phyloP scores from a whole-genome alignment of 2,888 invertebrate species.

The Andrena fulva region DNA sequence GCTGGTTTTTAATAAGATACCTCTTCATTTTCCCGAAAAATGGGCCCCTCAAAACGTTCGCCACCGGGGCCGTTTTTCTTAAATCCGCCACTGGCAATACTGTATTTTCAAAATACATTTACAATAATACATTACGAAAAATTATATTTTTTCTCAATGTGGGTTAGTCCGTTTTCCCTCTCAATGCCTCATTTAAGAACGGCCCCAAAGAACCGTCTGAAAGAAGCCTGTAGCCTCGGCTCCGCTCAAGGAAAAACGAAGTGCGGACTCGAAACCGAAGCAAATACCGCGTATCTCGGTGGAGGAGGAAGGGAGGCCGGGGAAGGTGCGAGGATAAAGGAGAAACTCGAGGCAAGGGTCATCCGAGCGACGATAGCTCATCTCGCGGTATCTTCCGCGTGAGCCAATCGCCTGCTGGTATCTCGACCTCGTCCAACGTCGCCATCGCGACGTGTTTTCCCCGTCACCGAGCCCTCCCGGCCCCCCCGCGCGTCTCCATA shows the following conservation, averaged over 20 bases:
- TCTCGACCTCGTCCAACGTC: constrained; percentile 72
- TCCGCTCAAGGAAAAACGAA: too few relatives aligned
- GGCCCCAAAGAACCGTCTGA: too few relatives aligned
- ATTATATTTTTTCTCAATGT: neutral
- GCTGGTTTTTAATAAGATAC: too few relatives aligned
- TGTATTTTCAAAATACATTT: too few relatives aligned
- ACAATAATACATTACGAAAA: neutral
- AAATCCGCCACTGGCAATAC: too few relatives aligned
- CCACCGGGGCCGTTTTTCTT: too few relatives aligned
- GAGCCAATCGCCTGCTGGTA: constrained; percentile 71
- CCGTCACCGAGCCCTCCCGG: neutral
- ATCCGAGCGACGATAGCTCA: constrained; percentile 73
- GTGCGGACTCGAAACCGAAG: neutral
- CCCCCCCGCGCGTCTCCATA: neutral
- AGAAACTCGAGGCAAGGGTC: constrained; percentile 64
- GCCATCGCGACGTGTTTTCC: constrained; percentile 21
- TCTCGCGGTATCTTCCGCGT: constrained; percentile 70
- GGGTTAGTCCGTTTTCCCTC: too few relatives aligned
- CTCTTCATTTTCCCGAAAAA: too few relatives aligned
- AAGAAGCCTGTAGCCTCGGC: too few relatives aligned
- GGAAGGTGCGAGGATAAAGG: constrained; percentile 42
- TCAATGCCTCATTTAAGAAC: too few relatives aligned
- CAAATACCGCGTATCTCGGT: neutral
- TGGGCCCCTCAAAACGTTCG: too few relatives aligned
- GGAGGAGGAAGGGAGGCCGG: neutral